Base-by-base conservation (phyloP, 2,888 invertebrate species). In the Smittia sp. region DNA sequence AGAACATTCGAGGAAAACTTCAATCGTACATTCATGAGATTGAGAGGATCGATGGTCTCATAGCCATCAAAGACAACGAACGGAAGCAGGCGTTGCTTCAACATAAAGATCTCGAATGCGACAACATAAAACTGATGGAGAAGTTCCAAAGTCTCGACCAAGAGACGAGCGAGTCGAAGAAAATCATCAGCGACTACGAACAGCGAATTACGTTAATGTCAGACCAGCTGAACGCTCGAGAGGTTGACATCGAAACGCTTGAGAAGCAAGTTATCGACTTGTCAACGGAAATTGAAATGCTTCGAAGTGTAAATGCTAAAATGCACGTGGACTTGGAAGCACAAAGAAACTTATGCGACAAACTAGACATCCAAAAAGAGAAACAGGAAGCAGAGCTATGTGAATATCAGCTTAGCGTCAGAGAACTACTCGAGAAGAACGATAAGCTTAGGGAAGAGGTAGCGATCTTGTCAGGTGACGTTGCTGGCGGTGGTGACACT, bases 281-380 rank as follows among this genome's bases (percentile, higher is more conserved):
- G 7, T 72, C 72, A 38, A 39, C 72, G 13, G 72, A 72, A 62
- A 38, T 72, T 38, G 72, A 72, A 1, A n/a, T 62, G 9, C n/a
- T 72, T 39, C 62, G 72, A 20, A 72, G 62, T 58, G 62, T 25
- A 1, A 72, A 72, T n/a, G 22, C 46, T 18, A 72, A 72, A 22
- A 3, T 72, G 1, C 72, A 89, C 77, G 85, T 85, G n/a, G 89
- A 89, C 77, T 78, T 89, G 41, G 81, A 81, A 63, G 85, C 86
- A 13, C 83, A 86, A 67, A 84, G 86, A 76, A 87, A 88, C 75
- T 79, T 89, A 25, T 88, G 88, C 77, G 81, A 85, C 78, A 85
- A 86, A 82, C 78, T 91, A 78, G 86, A 92, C 81, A 85, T 85
- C 80, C 85, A 91, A 83, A 88, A 90, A 79, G 86, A 90, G 77